phyloP scores from a whole-genome alignment of 1,140 invertebrate genomes.

The Drepana arcuata region DNA sequence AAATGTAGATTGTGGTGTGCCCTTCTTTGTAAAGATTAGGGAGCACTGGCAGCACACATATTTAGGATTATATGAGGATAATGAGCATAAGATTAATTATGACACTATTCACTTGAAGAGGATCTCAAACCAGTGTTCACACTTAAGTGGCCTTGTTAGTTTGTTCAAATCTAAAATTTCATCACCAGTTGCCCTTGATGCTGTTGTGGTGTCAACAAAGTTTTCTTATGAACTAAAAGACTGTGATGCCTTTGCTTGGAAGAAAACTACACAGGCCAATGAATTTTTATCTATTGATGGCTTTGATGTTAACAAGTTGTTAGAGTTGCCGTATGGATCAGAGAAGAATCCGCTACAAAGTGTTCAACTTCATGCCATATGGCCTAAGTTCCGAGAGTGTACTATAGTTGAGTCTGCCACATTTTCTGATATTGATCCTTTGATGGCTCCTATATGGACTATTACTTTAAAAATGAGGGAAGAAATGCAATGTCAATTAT shows the following conservation, averaged over 20 bases:
- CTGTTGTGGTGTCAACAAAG: constrained; percentile 83
- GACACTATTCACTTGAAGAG: constrained; percentile 91
- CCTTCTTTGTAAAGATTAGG: constrained; percentile 90
- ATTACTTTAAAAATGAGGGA: constrained; percentile 75
- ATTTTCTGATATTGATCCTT: constrained; percentile 90
- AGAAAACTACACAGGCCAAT: constrained; percentile 80
- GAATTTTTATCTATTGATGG: constrained; percentile 81
- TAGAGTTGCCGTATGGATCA: constrained; percentile 87
- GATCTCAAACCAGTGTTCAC: constrained; percentile 85
- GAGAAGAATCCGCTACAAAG: constrained; percentile 85
- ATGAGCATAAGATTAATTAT: constrained; percentile 83
- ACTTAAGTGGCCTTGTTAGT: constrained; percentile 84
- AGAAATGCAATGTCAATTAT: constrained; percentile 76
- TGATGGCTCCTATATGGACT: constrained; percentile 87
- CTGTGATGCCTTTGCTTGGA: constrained; percentile 74
- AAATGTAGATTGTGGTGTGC: constrained; percentile 86
- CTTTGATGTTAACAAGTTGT: constrained; percentile 64
- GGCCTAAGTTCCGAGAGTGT: constrained; percentile 89
- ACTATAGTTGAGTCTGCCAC: constrained; percentile 89
- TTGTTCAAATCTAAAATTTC: constrained; percentile 87
- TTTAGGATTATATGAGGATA: constrained; percentile 83
- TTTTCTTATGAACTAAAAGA: constrained; percentile 84
- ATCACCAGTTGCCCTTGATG: constrained; percentile 73
- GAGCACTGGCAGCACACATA: constrained; percentile 88
- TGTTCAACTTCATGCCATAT: constrained; percentile 87